Percentiles rank a stretch among this genome's conserved stretches.
Evolutionary conservation across 2,888 invertebrate genomes (phyloP).

Genomic region (Resseliella maxima): DNA sequence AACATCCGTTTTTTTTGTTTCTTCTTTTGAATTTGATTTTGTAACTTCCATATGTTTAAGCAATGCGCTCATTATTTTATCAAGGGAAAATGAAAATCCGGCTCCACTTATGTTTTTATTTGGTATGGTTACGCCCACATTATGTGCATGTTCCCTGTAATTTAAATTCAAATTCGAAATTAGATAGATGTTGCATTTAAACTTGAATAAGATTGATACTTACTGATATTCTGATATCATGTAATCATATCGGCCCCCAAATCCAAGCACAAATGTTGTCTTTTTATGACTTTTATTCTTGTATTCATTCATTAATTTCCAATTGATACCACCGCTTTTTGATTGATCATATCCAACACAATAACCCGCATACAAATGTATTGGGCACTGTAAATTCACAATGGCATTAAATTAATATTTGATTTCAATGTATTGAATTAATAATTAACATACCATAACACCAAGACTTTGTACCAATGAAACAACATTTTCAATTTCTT

Average conservation of each 20-base stretch:
- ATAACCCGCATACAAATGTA: slow-evolving; percentile 68
- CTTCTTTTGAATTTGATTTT: too few species aligned
- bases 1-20: slow-evolving; percentile 72
- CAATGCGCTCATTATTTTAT: slow-evolving; percentile 77
- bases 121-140: slow-evolving; percentile 64
- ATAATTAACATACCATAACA: slow-evolving; percentile 76
- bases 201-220: too few species aligned
- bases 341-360: slow-evolving; percentile 70
- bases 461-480: slow-evolving; percentile 79
- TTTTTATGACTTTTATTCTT: slow-evolving; percentile 63
- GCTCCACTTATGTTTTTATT: slow-evolving; percentile 71
- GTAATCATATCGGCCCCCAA: slow-evolving; percentile 90
- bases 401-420: slow-evolving; percentile 45
- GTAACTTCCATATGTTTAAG: too few species aligned
- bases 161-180: too few species aligned
- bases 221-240: slow-evolving; percentile 80
- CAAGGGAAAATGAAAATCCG: slow-evolving; percentile 87
- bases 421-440: not conserved
- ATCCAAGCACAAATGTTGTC: slow-evolving; percentile 79
- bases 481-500: slow-evolving; percentile 80
- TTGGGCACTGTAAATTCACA: slow-evolving; percentile 69
- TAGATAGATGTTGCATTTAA: too few species aligned
- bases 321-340: slow-evolving; percentile 71
- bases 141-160: slow-evolving; percentile 66
- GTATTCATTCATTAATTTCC: slow-evolving; percentile 69